Evolutionary conservation across 1,140 invertebrate genomes (phyloP).

Genomic region (Brachionus asplanchnoidis): DNA sequence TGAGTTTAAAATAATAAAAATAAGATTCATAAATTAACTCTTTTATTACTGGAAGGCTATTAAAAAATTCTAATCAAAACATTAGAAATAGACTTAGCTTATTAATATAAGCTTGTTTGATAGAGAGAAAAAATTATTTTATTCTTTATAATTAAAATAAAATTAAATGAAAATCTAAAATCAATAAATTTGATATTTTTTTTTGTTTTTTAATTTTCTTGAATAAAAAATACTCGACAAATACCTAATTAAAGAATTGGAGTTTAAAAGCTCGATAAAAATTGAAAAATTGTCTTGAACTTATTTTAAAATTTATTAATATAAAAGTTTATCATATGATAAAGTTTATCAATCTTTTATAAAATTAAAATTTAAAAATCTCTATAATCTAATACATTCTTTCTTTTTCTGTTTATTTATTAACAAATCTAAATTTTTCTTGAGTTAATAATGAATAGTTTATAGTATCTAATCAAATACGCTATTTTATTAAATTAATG

Average conservation of each 20-base stretch:
- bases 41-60: background rate
- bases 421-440: background rate
- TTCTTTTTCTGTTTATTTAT: background rate
- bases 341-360: background rate
- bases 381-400: background rate
- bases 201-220: background rate
- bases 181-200: background rate
- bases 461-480: background rate
- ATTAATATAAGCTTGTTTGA: background rate
- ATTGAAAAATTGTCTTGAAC: background rate
- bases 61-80: background rate
- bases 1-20: background rate
- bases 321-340: too few relatives aligned
- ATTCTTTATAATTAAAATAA: too few relatives aligned
- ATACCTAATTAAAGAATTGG: background rate
- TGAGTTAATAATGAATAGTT: background rate
- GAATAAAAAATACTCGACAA: background rate
- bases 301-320: background rate
- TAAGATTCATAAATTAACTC: background rate
- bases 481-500: background rate
- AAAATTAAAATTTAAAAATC: background rate
- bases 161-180: background rate
- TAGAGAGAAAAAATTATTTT: background rate
- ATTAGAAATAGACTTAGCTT: background rate
- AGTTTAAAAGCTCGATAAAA: background rate